Evolutionary conservation across 1,140 invertebrate species (phyloP), one percentile per base, ranked within the genome.

Genomic region (Pseudomyrmex cubaensis): DNA sequence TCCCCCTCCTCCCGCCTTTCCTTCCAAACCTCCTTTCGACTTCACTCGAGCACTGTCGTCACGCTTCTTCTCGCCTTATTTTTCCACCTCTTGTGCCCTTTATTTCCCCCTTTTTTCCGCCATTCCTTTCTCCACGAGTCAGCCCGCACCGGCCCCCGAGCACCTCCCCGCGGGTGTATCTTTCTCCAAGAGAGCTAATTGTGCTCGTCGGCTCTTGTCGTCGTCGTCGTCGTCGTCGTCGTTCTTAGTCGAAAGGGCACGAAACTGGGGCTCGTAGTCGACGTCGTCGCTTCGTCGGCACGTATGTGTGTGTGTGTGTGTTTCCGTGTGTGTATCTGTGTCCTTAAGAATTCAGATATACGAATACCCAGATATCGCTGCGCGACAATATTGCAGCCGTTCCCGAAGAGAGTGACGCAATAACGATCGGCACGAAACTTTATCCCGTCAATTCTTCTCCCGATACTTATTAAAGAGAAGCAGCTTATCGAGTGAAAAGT

Each of bases 131-230:
- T 85, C 59, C 20, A 17, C 84, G 50, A 77, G 17, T 64, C 13
- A 44, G 1, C 66, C 35, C 50, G 44, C 64, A 13, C 9, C 56
- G 59, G 61, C 12, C 61, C 17, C 56, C 78, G 72, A 85, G 77
- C 66, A 67, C 57, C 17, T 50, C 17, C 17, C 76, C 35, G 61
- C 54, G 76, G 10, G 54, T 76, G 64, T 85, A 77, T 88, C 87
- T 73, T 56, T 63, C 57, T 61, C 54, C 25, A 62, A 66, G 75
- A 72, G 78, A 88, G 87, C 84, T 89, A 89, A 89, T 89, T 89
- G 87, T 89, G 77, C 84, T 88, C 84, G 80, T 77, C 63, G 84
- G 61, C 84, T 88, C 87, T 88, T 85, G 83, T 88, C 83, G 87
- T 82, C 86, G 64, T 73, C 20, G 20, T 20, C 46, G 75, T 48